These are phyloP conservation scores for Nycticorax nycticorax DNA, from an alignment of 2,113 vertebrate genomes.

Conservation along the genomic window DNA sequence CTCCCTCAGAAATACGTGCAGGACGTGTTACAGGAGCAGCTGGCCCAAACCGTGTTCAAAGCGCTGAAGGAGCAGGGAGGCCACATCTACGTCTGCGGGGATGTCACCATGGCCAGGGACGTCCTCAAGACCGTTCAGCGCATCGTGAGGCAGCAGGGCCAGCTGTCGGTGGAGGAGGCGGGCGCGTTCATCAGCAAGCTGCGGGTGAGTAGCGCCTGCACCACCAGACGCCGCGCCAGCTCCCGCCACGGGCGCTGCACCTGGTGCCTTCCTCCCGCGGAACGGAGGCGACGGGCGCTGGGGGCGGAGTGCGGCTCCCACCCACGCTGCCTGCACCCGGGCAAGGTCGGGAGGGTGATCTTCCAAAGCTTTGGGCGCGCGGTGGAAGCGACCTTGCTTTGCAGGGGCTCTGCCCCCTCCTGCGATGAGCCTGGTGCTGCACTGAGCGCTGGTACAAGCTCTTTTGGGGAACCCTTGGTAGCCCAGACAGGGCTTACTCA, in stretches of 20 bases:
- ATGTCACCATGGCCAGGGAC: slow-evolving; percentile 96
- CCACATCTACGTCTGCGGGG: slow-evolving; percentile 96
- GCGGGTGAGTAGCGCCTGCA: slow-evolving; percentile 73
- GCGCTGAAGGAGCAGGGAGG: slow-evolving; percentile 90
- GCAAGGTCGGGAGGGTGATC: background rate
- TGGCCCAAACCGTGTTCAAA: slow-evolving; percentile 86
- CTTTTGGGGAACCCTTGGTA: background rate
- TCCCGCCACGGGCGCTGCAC: background rate
- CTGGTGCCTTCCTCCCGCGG: background rate
- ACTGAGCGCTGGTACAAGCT: fast-evolving
- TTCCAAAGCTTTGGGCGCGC: fast-evolving
- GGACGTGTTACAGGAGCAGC: slow-evolving; percentile 91
- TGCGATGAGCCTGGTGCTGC: background rate
- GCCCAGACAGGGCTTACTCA: background rate
- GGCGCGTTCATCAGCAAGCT: slow-evolving; percentile 94
- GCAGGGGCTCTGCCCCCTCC: background rate
- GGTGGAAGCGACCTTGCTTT: background rate
- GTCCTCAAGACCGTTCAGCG: slow-evolving; percentile 93
- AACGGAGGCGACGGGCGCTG: fast-evolving
- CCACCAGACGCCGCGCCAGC: fast-evolving
- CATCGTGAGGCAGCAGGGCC: slow-evolving; percentile 88
- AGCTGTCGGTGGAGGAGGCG: slow-evolving; percentile 86
- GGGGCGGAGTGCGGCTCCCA: background rate
- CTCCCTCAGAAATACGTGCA: slow-evolving; percentile 93
- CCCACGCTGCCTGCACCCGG: fast-evolving